Base-by-base conservation (phyloP, 2,797 vertebrate species). In the Etheostoma perlongum region DNA sequence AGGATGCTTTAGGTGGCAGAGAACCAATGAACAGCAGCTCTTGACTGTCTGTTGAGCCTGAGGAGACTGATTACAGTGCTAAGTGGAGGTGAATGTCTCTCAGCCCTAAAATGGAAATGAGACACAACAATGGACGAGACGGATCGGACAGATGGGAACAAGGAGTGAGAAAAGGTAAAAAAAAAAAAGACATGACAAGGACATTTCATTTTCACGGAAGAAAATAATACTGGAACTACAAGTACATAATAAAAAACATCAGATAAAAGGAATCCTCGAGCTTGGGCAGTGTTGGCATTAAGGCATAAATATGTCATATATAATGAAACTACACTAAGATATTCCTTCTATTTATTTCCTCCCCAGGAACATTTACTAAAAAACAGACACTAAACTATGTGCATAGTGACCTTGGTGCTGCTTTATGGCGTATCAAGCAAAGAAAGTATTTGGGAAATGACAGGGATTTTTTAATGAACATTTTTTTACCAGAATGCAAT, bases 61-160 rank as follows among this genome's bases (percentile, higher is more conserved):
- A 65, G 47, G 82, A 83, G 87, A 88, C 60, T 23, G 86, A 88
- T 89, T 67, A 76, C 51, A 36, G 42, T 16, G 52, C 58, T 84
- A 75, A 87, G 72, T 74, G 79, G 49, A 80, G 76, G 82, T 67
- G 83, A 90, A 66, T 2, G 42, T 73, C 75, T 76, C 69, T 65
- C 68, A 60, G 58, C 15, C 19, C 53, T n/a, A 11, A 81, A 69
- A 72, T 78, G 72, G 75, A 88, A 88, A 83, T 61, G 57, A 86
- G 70, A 76, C 58, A 44, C 67, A 74, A 23, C 44, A 69, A 49
- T 46, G 53, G 60, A 69, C 0, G 23, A 64, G 55, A 60, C 1
- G 2, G 52, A 63, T 76, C 2, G 25, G 51, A 48, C 16, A 21
- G 30, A 63, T 18, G 57, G 46, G 58, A 57, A 23, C 36, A 57